phyloP scores from a whole-genome alignment of 1,140 invertebrate species.

The Drosophila takahashii region DNA sequence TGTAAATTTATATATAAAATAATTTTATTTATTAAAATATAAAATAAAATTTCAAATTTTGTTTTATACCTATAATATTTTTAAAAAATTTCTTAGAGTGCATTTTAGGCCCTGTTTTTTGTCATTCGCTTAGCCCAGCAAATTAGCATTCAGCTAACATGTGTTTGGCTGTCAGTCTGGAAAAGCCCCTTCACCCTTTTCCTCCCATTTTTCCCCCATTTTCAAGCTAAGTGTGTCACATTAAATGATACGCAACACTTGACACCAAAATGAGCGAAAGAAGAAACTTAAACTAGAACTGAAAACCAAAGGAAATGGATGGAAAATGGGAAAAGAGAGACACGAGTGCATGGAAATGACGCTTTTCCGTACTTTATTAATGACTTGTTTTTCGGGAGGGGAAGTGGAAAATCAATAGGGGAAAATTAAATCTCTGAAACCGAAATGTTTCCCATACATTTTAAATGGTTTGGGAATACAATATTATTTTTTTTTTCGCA shows the following conservation, averaged over 20 bases:
- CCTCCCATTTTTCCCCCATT: conserved; percentile 2
- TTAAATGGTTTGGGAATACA: background rate
- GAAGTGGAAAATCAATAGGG: conserved; percentile 37
- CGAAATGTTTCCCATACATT: background rate
- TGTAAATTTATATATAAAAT: background rate
- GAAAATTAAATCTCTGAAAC: conserved; percentile 11
- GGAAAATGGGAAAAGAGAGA: background rate
- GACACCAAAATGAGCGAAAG: conserved; percentile 70
- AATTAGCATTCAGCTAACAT: conserved; percentile 75
- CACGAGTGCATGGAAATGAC: background rate
- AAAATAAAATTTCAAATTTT: background rate
- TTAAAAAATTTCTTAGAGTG: background rate
- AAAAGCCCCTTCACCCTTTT: background rate
- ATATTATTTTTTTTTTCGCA: background rate
- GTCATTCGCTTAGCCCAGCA: conserved; percentile 65
- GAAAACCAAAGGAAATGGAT: conserved; percentile 1
- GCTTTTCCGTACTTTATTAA: conserved; percentile 31
- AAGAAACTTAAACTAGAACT: conserved; percentile 11
- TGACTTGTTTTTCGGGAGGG: conserved; percentile 14
- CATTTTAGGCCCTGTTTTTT: conserved; percentile 15
- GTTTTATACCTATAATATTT: background rate
- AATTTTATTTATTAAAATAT: background rate
- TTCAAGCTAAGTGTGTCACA: conserved; percentile 67
- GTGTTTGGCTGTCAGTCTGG: conserved; percentile 62
- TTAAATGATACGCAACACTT: conserved; percentile 82